Conservation (phyloP, 2,113 vertebrate genomes). For the Cyprinodon variegatus region DNA sequence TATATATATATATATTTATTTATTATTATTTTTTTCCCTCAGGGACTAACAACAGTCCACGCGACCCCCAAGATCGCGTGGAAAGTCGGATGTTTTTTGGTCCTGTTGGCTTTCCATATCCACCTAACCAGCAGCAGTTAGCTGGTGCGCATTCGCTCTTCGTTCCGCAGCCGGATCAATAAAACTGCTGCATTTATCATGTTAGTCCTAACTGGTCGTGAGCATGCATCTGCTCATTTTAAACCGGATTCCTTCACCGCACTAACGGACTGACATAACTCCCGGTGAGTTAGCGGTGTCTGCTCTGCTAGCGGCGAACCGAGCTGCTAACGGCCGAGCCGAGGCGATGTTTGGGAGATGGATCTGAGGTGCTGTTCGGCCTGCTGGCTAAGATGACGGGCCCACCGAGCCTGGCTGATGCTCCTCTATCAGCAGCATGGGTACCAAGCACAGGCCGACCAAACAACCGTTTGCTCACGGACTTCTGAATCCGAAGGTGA, state of each 20-base stretch:
- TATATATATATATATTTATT: too few species aligned
- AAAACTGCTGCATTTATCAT: slow-evolving; percentile 6
- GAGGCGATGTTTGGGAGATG: slow-evolving; percentile 40
- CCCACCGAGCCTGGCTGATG: slow-evolving; percentile 25
- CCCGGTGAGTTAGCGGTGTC: slow-evolving; percentile 3
- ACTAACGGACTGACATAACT: slow-evolving; percentile 10
- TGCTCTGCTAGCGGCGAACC: slow-evolving; percentile 28
- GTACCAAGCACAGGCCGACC: slow-evolving; percentile 68
- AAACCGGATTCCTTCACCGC: background rate
- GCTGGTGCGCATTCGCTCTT: slow-evolving; percentile 14
- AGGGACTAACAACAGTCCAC: background rate
- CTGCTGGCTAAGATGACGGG: slow-evolving; percentile 54
- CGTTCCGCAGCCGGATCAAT: background rate
- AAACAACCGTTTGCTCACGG: slow-evolving; percentile 55
- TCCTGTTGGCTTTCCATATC: background rate
- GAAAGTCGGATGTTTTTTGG: background rate
- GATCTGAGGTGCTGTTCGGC: slow-evolving; percentile 43
- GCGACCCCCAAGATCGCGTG: background rate
- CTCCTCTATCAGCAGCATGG: slow-evolving; percentile 74
- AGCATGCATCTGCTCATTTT: background rate
- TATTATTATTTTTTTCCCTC: background rate
- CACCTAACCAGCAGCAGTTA: slow-evolving; percentile 5
- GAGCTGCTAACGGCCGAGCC: background rate
- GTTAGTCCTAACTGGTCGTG: background rate
- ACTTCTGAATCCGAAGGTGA: slow-evolving; percentile 59